These are phyloP conservation scores for Creontiades dilutus DNA, from an alignment of 2,888 invertebrate genomes.

Conservation along the genomic window DNA sequence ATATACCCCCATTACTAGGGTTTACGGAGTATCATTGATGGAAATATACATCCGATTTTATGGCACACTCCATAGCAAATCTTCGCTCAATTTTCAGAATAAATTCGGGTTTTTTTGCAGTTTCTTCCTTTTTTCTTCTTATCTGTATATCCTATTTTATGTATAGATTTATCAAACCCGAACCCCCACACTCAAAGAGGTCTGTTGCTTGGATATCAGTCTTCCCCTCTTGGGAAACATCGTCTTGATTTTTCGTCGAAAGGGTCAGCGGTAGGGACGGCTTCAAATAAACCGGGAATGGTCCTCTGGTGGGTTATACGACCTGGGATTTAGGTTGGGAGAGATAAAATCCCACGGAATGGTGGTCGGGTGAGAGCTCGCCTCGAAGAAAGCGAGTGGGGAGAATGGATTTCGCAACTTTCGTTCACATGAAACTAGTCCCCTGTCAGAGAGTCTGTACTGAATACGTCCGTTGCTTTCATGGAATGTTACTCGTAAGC, in stretches of 20 bases:
- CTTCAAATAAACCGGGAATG: neutral
- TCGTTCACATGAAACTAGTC: neutral
- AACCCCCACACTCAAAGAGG: neutral
- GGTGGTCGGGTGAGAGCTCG: neutral
- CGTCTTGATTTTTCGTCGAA: conserved; percentile 7
- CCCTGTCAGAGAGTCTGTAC: too few species aligned
- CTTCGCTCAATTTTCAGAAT: conserved; percentile 8
- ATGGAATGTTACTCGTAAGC: too few species aligned
- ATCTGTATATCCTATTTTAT: neutral
- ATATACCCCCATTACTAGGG: neutral
- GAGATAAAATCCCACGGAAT: conserved; percentile 13
- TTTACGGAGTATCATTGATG: neutral
- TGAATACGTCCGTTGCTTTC: too few species aligned
- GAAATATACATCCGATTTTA: neutral
- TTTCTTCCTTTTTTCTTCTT: neutral
- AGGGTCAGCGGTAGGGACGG: neutral
- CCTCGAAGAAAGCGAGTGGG: neutral
- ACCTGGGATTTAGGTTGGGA: conserved; percentile 2
- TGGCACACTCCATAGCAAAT: neutral
- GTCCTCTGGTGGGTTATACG: conserved; percentile 17
- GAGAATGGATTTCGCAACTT: neutral
- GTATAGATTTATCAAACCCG: conserved; percentile 12
- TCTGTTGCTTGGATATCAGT: neutral
- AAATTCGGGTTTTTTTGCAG: neutral
- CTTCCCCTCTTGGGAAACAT: neutral